Evolutionary conservation across 2,797 vertebrate species (phyloP).

Genomic region (Gadopsis marmoratus): DNA sequence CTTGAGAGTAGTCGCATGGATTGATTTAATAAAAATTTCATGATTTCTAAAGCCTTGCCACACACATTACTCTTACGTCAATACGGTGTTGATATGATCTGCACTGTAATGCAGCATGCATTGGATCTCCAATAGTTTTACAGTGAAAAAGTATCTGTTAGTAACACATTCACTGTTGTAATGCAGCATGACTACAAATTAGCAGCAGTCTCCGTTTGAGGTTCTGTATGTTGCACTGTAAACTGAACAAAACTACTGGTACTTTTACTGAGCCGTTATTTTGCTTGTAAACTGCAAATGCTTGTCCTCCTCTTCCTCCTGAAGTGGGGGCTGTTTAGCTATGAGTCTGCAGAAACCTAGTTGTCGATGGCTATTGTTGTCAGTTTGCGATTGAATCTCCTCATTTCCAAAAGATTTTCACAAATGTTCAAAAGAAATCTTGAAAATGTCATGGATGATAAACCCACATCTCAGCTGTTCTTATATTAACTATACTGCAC

Average conservation of each 20-base stretch:
- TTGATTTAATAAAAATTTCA: constrained; percentile 43
- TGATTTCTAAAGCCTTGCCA: constrained; percentile 26
- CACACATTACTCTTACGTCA: constrained; percentile 2
- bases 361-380: constrained; percentile 15
- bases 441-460: constrained; percentile 12
- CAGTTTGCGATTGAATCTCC: constrained; percentile 16
- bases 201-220: neutral
- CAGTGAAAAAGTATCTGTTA: neutral
- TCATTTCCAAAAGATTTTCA: constrained; percentile 34
- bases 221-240: neutral
- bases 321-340: neutral
- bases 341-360: constrained; percentile 11
- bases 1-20: constrained; percentile 4
- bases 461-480: constrained; percentile 7
- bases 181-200: constrained; percentile 1
- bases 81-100: neutral
- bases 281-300: too few species aligned
- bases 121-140: constrained; percentile 1
- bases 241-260: neutral
- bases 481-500: constrained; percentile 5
- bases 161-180: constrained; percentile 1
- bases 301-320: neutral
- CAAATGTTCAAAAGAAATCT: too few species aligned
- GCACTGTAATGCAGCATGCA: neutral
- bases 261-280: neutral